Conservation (phyloP, 1,140 invertebrate genomes). For the Platorchestia sp. region DNA sequence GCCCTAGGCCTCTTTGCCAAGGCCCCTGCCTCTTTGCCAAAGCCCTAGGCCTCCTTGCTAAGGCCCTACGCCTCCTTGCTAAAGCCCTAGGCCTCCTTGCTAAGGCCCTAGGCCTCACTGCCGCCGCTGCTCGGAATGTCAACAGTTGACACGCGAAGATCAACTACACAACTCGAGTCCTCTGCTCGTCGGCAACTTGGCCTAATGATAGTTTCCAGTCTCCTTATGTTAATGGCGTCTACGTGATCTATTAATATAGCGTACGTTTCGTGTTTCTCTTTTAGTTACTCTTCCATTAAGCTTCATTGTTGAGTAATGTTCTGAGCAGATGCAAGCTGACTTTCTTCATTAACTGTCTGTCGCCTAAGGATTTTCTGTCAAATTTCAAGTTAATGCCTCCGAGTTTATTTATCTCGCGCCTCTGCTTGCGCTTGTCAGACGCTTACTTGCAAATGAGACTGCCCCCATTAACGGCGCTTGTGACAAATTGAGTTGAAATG, state of each 20-base stretch:
- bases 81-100: background rate
- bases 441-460: too few species aligned
- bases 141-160: background rate
- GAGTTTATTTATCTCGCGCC: too few species aligned
- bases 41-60: too few species aligned
- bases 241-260: background rate
- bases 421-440: too few species aligned
- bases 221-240: background rate
- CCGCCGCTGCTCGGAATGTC: background rate
- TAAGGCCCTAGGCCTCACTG: background rate
- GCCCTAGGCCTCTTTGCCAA: too few species aligned
- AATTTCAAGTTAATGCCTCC: too few species aligned
- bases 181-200: background rate
- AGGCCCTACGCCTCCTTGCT: too few species aligned
- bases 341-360: too few species aligned
- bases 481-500: too few species aligned
- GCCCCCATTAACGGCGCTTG: too few species aligned
- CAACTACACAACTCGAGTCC: background rate
- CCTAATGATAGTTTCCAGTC: background rate
- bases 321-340: background rate
- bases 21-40: too few species aligned
- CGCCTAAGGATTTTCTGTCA: too few species aligned
- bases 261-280: background rate
- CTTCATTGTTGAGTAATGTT: background rate
- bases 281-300: background rate